Base-by-base conservation (phyloP, 1,140 invertebrate species). In the Drosophila ercepeae region DNA sequence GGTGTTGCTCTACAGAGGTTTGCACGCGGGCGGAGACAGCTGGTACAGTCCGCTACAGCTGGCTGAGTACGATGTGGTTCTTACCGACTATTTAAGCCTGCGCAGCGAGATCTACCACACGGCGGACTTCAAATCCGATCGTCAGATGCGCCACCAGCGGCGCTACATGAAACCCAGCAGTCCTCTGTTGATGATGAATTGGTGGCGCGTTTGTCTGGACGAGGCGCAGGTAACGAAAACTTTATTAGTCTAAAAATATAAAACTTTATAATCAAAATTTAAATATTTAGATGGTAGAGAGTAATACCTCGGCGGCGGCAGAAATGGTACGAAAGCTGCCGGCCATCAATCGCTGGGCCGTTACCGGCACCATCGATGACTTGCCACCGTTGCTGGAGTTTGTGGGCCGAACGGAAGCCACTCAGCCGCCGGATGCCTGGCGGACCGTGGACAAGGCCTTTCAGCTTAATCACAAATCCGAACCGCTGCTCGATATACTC, bases 191-290 rank as follows among this genome's bases (percentile, higher is more conserved):
- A 93, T 93, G 78, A 92, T 97, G 0, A 90, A 94, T 46, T 97
- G 95, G 95, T 97, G 95, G 95, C 92, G 96, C 36, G 92, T 96
- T 19, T 96, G 95, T 88, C 91, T 97, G 9, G 96, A 97, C 92
- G 96, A 97, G 92, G 96, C 95, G 34, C 96, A 97, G 61, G 61
- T 65, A n/a, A 34, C 11, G 7, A 27, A 27, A 23, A 2, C 7
- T 3, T 1, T 8, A 7, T 27, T 27, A 1, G 27, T 27, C 9
- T 0, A 27, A 8, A 27, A 27, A 27, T 27, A 7, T 2, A 27
- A 27, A 8, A 27, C 7, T 27, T 27, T 27, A 7, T 27, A 27
- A 27, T 27, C 2, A 3, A 11, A 34, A 9, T 44, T 16, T n/a
- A 1, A 0, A 21, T 4, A 7, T 2, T 1, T 4, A 67, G 92